Conservation (phyloP, 1,140 invertebrate species). For the Phthorimaea operculella region DNA sequence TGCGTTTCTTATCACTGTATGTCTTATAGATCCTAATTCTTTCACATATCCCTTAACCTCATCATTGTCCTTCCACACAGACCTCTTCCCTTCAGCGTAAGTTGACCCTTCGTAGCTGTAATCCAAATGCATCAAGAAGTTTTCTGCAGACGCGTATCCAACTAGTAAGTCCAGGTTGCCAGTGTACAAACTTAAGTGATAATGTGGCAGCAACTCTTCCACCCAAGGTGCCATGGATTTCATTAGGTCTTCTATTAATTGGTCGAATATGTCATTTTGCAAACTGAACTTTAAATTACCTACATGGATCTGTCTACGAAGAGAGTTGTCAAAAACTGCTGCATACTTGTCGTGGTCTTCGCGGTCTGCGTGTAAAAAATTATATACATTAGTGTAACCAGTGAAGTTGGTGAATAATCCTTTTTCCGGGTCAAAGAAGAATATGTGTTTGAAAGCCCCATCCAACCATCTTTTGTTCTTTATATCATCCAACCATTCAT, state of each 20-base stretch:
- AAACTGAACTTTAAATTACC: conserved; percentile 75
- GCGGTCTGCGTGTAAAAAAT: background rate
- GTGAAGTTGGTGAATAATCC: background rate
- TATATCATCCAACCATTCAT: conserved; percentile 66
- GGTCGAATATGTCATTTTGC: conserved; percentile 69
- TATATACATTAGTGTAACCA: background rate
- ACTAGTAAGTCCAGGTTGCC: conserved; percentile 84
- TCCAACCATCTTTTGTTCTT: conserved; percentile 68
- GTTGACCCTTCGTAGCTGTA: conserved; percentile 68
- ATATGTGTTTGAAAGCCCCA: conserved; percentile 31
- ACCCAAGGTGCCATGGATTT: conserved; percentile 78
- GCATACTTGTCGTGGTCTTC: conserved; percentile 66
- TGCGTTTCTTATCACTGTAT: conserved; percentile 78
- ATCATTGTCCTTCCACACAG: conserved; percentile 71
- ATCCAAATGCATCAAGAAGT: conserved; percentile 71
- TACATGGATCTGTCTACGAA: conserved; percentile 78
- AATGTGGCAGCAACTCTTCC: conserved; percentile 71
- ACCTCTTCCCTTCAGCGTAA: conserved; percentile 70
- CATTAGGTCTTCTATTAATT: conserved; percentile 79
- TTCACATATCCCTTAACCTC: conserved; percentile 79
- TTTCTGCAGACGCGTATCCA: conserved; percentile 76
- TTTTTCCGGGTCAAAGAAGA: background rate
- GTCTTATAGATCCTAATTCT: conserved; percentile 72
- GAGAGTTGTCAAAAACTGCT: conserved; percentile 66
- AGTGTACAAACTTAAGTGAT: conserved; percentile 76